Conservation (phyloP, 2,888 invertebrate species). For the Criorhina ranunculi region DNA sequence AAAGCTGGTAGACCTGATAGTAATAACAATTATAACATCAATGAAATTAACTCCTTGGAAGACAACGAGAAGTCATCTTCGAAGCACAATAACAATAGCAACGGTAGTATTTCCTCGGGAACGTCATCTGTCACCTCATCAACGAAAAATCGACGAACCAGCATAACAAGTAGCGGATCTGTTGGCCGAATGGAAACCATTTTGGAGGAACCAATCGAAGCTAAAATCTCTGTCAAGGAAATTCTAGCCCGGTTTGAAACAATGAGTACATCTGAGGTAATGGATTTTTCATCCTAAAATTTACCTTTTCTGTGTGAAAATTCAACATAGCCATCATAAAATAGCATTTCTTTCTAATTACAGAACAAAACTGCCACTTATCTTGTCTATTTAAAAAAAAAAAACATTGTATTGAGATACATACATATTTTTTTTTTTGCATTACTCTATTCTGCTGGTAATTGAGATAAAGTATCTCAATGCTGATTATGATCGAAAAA, state of each 20-base stretch:
- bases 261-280: constrained; percentile 85
- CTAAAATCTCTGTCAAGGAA: constrained; percentile 93
- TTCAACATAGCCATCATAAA: too few species aligned
- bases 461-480: not conserved
- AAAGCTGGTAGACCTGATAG: constrained; percentile 64
- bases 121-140: constrained; percentile 42
- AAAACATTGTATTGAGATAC: too few species aligned
- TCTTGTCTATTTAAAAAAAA: not conserved
- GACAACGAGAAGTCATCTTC: constrained; percentile 43
- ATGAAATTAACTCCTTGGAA: constrained; percentile 57
- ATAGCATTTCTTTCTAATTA: not conserved
- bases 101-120: constrained; percentile 52
- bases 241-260: constrained; percentile 93
- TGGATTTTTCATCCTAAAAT: not conserved
- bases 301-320: too few species aligned
- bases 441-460: not conserved
- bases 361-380: not conserved
- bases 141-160: constrained; percentile 82
- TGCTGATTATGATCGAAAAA: not conserved
- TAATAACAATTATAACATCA: constrained; percentile 64
- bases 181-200: constrained; percentile 92
- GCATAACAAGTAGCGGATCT: constrained; percentile 85
- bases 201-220: constrained; percentile 90
- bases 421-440: too few species aligned
- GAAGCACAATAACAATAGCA: constrained; percentile 37